These are phyloP conservation scores for Acanthurus tractus DNA, from an alignment of 2,797 vertebrate genomes.

Conservation along the genomic window DNA sequence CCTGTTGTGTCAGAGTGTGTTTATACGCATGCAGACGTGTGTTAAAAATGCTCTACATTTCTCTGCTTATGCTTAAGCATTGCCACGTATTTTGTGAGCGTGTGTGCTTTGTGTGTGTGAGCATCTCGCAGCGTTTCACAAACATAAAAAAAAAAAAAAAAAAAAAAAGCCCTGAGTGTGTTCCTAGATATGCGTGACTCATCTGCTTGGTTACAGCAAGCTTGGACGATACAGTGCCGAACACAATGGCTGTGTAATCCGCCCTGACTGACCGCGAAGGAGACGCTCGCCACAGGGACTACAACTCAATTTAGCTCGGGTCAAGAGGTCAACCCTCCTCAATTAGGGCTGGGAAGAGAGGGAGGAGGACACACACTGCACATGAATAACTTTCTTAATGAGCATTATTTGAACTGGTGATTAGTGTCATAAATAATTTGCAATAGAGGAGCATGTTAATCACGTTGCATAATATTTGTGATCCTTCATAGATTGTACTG, in stretches of 20 bases:
- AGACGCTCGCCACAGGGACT: slow-evolving; percentile 87
- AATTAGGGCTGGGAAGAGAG: slow-evolving; percentile 81
- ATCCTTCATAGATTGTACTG: slow-evolving; percentile 52
- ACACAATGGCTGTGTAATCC: slow-evolving; percentile 86
- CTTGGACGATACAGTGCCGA: slow-evolving; percentile 80
- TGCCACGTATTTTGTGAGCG: slow-evolving; percentile 24
- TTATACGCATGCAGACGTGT: not conserved
- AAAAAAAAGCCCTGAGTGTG: slow-evolving; percentile 70
- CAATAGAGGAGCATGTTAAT: slow-evolving; percentile 79
- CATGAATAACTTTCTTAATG: slow-evolving; percentile 86
- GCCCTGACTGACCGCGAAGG: slow-evolving; percentile 85
- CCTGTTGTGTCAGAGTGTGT: slow-evolving; percentile 47
- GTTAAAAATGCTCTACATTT: slow-evolving; percentile 20
- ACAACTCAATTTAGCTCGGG: slow-evolving; percentile 88
- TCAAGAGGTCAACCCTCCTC: slow-evolving; percentile 86
- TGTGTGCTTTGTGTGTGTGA: slow-evolving; percentile 24
- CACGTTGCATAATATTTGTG: slow-evolving; percentile 75
- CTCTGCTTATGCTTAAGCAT: slow-evolving; percentile 19
- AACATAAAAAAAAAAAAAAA: slow-evolving; percentile 30
- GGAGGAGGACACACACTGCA: slow-evolving; percentile 79
- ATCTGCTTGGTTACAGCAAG: slow-evolving; percentile 86
- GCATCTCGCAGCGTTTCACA: slow-evolving; percentile 56
- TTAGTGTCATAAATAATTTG: slow-evolving; percentile 86
- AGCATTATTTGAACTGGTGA: slow-evolving; percentile 86
- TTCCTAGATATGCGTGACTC: slow-evolving; percentile 84